Percentiles rank a stretch among this genome's conserved stretches.
Conservation (phyloP, 2,797 vertebrate genomes). For the Sphaeramia orbicularis region DNA sequence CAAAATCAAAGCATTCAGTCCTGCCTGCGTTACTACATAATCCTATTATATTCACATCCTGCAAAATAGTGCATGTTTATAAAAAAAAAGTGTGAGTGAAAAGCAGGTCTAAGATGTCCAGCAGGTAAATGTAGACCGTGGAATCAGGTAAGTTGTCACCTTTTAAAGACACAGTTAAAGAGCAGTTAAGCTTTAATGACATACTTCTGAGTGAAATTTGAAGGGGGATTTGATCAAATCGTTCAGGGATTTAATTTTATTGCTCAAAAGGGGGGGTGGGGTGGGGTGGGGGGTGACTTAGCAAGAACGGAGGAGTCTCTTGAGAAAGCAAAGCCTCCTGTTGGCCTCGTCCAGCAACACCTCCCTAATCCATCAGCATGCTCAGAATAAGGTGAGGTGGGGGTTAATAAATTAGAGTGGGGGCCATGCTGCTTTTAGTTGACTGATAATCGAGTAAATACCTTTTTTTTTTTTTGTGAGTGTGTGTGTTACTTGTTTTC, state of each 20-base stretch:
- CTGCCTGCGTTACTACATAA: slow-evolving; percentile 11
- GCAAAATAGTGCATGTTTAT: slow-evolving; percentile 2
- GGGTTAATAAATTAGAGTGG: slow-evolving; percentile 8
- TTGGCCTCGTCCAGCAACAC: background rate
- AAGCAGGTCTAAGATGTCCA: background rate
- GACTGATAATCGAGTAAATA: too few relatives aligned
- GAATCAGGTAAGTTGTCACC: too few relatives aligned
- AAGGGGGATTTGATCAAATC: background rate
- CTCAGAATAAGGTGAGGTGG: background rate
- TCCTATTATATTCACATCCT: slow-evolving; percentile 27
- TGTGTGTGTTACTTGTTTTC: too few relatives aligned
- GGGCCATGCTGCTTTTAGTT: too few relatives aligned
- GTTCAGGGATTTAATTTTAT: slow-evolving; percentile 1
- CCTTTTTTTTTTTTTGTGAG: too few relatives aligned
- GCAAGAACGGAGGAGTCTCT: background rate
- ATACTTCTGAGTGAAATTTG: background rate
- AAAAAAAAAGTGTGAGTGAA: background rate
- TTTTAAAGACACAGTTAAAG: slow-evolving; percentile 7
- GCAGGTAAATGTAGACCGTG: background rate
- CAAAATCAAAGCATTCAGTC: slow-evolving; percentile 1
- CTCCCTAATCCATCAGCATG: background rate
- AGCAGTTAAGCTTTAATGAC: background rate
- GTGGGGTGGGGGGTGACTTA: background rate
- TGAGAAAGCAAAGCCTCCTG: background rate
- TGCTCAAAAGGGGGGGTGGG: background rate